Conservation (phyloP, 2,113 vertebrate genomes). For the Martes martes region DNA sequence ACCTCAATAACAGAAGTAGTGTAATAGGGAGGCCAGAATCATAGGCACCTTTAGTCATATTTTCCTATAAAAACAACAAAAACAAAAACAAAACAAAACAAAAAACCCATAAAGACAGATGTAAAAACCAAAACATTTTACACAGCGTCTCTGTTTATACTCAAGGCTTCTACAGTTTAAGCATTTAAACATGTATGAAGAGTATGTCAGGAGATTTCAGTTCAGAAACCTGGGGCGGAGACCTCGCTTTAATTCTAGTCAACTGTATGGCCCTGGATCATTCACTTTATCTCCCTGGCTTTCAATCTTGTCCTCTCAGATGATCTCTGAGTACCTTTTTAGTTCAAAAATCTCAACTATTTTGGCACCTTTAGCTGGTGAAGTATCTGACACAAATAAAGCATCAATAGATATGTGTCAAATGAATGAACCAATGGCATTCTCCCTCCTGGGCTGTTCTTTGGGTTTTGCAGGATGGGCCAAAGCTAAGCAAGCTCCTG, state of each 20-base stretch:
- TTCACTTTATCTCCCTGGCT: background rate
- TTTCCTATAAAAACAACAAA: background rate
- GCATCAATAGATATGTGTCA: background rate
- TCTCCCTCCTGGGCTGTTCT: background rate
- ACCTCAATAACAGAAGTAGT: background rate
- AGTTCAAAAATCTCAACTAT: background rate
- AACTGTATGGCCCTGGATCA: background rate
- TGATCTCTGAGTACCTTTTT: background rate
- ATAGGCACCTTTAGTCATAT: background rate
- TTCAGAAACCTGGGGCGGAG: background rate
- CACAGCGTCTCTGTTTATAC: background rate
- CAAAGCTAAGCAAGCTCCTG: background rate
- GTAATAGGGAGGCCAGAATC: background rate
- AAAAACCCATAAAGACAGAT: background rate
- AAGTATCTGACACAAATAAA: background rate
- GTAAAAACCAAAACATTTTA: background rate
- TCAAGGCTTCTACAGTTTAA: background rate
- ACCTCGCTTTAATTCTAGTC: background rate
- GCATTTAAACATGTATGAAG: background rate
- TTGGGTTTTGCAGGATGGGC: background rate
- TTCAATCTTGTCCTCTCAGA: background rate
- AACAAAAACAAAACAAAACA: background rate
- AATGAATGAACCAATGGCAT: background rate
- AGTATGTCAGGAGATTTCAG: background rate
- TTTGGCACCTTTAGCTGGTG: background rate